These are phyloP conservation scores for Nymphalis c-album DNA, from an alignment of 2,888 invertebrate genomes.

Conservation along the genomic window DNA sequence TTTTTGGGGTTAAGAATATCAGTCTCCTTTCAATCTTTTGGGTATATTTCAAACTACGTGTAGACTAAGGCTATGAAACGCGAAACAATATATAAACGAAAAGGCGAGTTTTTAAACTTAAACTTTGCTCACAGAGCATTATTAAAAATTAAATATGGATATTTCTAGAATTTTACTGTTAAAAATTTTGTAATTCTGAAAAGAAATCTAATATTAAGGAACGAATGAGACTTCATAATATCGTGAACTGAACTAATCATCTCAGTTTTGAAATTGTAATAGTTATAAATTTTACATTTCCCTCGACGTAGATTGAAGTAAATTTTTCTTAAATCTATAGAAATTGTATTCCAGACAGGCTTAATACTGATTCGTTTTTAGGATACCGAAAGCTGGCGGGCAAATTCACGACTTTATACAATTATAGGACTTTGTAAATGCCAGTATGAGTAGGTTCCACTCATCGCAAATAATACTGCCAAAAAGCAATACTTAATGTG, in stretches of 20 bases:
- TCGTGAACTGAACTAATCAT: constrained; percentile 3
- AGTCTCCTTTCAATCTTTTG: too few relatives aligned
- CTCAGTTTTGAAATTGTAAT: constrained; percentile 20
- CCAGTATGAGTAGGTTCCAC: too few relatives aligned
- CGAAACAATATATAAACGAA: background rate
- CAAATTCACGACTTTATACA: too few relatives aligned
- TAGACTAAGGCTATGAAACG: too few relatives aligned
- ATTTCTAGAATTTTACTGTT: constrained; percentile 1
- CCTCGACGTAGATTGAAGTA: constrained; percentile 5
- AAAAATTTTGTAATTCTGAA: constrained; percentile 11
- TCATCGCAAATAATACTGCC: too few relatives aligned
- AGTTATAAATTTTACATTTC: constrained; percentile 15
- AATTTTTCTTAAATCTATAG: constrained; percentile 10
- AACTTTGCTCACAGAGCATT: background rate
- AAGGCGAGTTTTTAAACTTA: background rate
- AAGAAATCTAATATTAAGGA: constrained; percentile 17
- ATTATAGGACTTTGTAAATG: too few relatives aligned
- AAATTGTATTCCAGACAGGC: background rate
- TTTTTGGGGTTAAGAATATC: too few relatives aligned
- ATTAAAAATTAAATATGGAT: constrained; percentile 7
- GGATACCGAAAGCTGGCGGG: background rate
- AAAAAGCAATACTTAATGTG: too few relatives aligned
- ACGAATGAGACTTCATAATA: constrained; percentile 13
- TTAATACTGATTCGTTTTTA: background rate
- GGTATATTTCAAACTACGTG: too few relatives aligned